phyloP scores from a whole-genome alignment of 2,113 vertebrate species.

The Lutjanus erythropterus region DNA sequence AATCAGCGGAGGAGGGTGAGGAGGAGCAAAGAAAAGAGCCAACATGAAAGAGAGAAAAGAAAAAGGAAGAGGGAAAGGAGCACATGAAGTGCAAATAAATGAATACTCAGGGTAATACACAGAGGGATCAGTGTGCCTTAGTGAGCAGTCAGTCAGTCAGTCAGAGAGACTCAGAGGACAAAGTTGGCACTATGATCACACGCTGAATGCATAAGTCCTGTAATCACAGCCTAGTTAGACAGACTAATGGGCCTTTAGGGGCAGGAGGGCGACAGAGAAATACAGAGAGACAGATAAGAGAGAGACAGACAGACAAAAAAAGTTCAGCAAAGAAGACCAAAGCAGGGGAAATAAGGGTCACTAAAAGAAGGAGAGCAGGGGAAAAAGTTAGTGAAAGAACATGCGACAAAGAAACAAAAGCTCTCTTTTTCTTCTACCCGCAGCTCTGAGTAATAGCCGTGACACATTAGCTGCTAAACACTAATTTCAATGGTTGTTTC shows the following conservation, averaged over 20 bases:
- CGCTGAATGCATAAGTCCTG: conserved; percentile 65
- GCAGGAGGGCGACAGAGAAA: conserved; percentile 4
- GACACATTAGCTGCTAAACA: conserved; percentile 59
- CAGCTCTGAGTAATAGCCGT: conserved; percentile 26
- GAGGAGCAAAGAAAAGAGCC: conserved; percentile 11
- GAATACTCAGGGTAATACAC: conserved; percentile 46
- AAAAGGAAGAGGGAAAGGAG: conserved; percentile 23
- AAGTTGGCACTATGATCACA: conserved; percentile 67
- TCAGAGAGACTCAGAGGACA: conserved; percentile 47
- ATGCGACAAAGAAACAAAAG: conserved; percentile 41
- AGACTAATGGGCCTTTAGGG: conserved; percentile 68
- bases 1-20: conserved; percentile 35
- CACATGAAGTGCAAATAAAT: conserved; percentile 53
- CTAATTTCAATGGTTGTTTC: conserved; percentile 54
- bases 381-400: conserved; percentile 17
- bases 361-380: not conserved
- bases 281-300: conserved; percentile 9
- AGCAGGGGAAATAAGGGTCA: conserved; percentile 29
- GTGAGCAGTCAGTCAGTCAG: conserved; percentile 56
- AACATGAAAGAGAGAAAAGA: conserved; percentile 22
- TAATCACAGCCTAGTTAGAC: conserved; percentile 72
- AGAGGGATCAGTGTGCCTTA: conserved; percentile 58
- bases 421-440: not conserved
- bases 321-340: not conserved
- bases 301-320: not conserved